Evolutionary conservation across 2,797 vertebrate species (phyloP), one percentile per base, ranked within the genome.

Genomic region (Smutsia temminckii): DNA sequence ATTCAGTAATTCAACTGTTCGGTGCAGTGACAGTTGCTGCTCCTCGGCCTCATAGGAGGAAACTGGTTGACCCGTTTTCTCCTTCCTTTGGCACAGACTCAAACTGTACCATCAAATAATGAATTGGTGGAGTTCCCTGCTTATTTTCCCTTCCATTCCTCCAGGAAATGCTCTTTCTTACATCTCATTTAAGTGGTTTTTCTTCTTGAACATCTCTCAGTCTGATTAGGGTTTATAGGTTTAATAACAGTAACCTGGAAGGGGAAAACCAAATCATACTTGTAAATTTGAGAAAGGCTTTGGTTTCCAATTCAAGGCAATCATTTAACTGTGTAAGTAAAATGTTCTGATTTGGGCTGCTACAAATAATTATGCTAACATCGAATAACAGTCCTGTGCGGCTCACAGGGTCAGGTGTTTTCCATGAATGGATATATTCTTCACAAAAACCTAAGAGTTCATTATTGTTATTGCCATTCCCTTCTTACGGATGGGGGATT

Each of bases 91-190:
- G n/a, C 83, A 7, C 25, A 68, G 49, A 80, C 66, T 91, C 91
- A 81, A 64, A 40, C 71, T 77, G 13, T 85, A 81, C 32, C 46
- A 46, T 46, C 46, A 46, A 3, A 46, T 12, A 46, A 46, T 46
- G 23, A 64, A 55, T 5, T 49, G 42, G 1, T 92, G 78, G 21
- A 40, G 18, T 85, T 59, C 81, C n/a, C 49, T 51, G n/a, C n/a
- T 94, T 71, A 63, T 53, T 72, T 86, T 61, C 68, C n/a, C n/a
- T 96, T 87, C 18, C 61, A 29, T 92, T 23, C 6, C 37, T 84
- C 21, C 37, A 71, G 83, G 90, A 79, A 53, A 53, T 42, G 32
- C 42, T 74, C 66, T 32, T 1, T 42, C 89, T 83, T 53, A 27
- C 17, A 93, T 10, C 3, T 94, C 8, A 57, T 83, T 69, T 78